Conservation (phyloP, 2,797 vertebrate species). For the Sphenopsis melanotis region DNA sequence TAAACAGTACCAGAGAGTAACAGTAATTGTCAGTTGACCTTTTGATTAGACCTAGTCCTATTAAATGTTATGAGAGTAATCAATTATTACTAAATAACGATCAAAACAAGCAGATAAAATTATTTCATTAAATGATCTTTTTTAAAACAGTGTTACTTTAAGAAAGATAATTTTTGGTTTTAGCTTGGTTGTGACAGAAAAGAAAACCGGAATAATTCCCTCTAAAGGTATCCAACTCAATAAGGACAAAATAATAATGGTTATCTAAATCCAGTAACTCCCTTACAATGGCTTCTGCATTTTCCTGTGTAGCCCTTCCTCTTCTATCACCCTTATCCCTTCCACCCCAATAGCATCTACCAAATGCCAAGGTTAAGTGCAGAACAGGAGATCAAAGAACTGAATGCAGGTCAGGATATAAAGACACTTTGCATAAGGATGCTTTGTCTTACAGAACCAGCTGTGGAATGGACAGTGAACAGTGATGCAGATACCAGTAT, state of each 20-base stretch:
- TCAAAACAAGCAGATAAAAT: constrained; percentile 1
- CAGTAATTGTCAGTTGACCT: constrained; percentile 29
- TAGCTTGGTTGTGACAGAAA: neutral
- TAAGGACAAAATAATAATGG: neutral
- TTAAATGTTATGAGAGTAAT: constrained; percentile 15
- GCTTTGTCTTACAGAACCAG: neutral
- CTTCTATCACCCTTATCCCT: neutral
- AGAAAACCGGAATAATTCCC: neutral
- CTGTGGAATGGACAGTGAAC: neutral
- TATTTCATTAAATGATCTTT: neutral
- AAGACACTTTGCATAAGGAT: neutral
- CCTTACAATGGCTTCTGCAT: neutral
- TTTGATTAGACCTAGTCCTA: constrained; percentile 3
- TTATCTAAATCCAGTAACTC: neutral
- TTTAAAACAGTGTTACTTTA: neutral
- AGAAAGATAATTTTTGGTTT: neutral
- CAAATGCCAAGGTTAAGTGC: neutral
- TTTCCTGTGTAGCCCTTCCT: neutral
- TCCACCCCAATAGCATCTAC: neutral
- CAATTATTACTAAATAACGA: constrained; percentile 22
- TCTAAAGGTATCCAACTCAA: neutral
- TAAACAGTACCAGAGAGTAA: neutral
- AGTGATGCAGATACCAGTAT: neutral
- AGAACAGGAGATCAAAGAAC: neutral
- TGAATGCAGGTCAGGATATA: neutral